Evolutionary conservation across 2,797 vertebrate species (phyloP), one percentile per base, ranked within the genome.

Genomic region (Aphelocoma californica): DNA sequence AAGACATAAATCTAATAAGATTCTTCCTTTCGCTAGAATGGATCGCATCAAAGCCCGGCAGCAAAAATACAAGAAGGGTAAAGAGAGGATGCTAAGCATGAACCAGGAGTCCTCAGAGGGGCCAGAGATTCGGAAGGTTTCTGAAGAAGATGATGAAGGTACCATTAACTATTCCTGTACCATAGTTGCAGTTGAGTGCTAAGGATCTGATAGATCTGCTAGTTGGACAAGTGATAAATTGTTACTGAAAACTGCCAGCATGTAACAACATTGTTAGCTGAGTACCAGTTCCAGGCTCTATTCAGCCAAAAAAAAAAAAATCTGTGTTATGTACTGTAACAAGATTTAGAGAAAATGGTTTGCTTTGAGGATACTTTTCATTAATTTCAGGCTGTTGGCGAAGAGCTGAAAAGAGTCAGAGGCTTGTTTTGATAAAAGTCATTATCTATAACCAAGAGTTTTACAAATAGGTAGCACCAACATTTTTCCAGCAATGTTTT

Each of bases 21-120:
- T 81, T 81, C 25, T 92, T 96, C 92, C 38, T 96, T 98, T 97
- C 94, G 34, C 96, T 97, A 99, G 99, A 98, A 99, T 99, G 99
- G 99, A 99, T 95, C 99, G 98, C 93, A 99, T 99, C 98, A 99
- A 99, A 98, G 99, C 98, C 96, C 98, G 99, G 72, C 99, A 99
- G 97, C 98, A 99, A 97, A 99, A 99, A 97, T 99, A 99, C 97
- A 99, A 99, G 98, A 99, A 99, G 97, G 99, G 99, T 93, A 99
- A 99, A 98, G 99, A 99, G 97, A 99, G 98, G 98, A 99, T 99
- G 99, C 97, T 99, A 88, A 99, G 98, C 97, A 96, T 99, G 97
- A 98, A 97, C 53, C 99, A 99, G 97, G 99, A 99, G 91, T 98
- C 99, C 32, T 98, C 97, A 88, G 99, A 99, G 29, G 98, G 98